phyloP scores from a whole-genome alignment of 2,888 invertebrate species.

The Callinectes sapidus region DNA sequence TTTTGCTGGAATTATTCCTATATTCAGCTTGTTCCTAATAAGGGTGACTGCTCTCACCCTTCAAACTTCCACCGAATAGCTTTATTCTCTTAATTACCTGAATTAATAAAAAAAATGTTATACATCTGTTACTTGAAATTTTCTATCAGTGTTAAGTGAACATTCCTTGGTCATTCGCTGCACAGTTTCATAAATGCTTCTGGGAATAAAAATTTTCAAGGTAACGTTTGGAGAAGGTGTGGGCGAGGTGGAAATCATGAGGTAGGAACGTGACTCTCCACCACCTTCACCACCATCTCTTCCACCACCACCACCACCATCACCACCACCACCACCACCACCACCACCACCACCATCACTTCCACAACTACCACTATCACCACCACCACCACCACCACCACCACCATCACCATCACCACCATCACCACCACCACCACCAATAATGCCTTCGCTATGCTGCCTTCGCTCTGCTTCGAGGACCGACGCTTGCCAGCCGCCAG shows the following conservation, averaged over 20 bases:
- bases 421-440: too few species aligned
- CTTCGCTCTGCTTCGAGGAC: background rate
- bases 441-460: too few species aligned
- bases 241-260: background rate
- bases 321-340: background rate
- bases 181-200: background rate
- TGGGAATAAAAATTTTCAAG: background rate
- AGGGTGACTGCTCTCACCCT: too few species aligned
- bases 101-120: too few species aligned
- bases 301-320: background rate
- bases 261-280: background rate
- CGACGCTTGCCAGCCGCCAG: background rate
- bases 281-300: background rate
- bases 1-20: too few species aligned
- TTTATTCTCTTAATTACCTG: too few species aligned
- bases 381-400: too few species aligned
- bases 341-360: too few species aligned
- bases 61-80: too few species aligned
- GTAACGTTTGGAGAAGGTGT: background rate
- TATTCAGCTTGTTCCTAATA: too few species aligned
- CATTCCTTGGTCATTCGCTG: background rate
- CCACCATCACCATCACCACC: too few species aligned
- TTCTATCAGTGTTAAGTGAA: background rate
- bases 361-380: background rate
- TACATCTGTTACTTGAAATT: too few species aligned